Base-by-base conservation (phyloP, 2,888 invertebrate species). In the Lasiommata megera region DNA sequence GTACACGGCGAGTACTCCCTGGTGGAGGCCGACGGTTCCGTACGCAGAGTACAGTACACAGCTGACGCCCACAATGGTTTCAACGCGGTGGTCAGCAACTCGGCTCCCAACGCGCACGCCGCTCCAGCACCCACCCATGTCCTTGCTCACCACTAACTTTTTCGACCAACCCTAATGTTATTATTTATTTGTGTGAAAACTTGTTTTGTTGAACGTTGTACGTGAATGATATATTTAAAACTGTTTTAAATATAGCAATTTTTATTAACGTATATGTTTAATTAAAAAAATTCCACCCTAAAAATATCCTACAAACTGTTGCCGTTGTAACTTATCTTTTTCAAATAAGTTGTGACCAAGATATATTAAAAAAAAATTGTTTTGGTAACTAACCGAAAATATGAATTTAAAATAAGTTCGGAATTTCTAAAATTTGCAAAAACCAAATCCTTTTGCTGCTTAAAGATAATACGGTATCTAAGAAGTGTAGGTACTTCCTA, bases 1-100 rank as follows among this genome's bases (percentile, higher is more conserved):
- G 94, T 94, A 65, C 91, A 92, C 72, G 93, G 93, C 60, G 77
- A 67, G 69, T 87, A 88, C 81, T 79, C 83, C 11, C 77, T 88
- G 54, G 53, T 80, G 51, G 86, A 88, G 74, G 88, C 92, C 57
- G 92, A 92, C 69, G 92, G 92, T 28, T 51, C 51, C 69, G 79
- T 89, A 62, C 86, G 92, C 64, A 91, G 72, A 56, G 92, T 51
- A 2, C 28, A 51, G 51, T 51, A 51, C 40, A 14, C 51, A 70
- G 91, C 91, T 56, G 91, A 92, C 62, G 90, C 89, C 71, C 91
- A 92, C 81, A 82, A 80, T 38, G 51, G 51, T 7, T 51, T 51
- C 29, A 51, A 51, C 40, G 51, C 51, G 1, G 38, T 51, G 1
- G 87, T 87, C 64, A 73, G 72, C 74, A 75, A 84, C 80, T 82